Base-by-base conservation (phyloP, 2,113 vertebrate species). In the Scalopus aquaticus region DNA sequence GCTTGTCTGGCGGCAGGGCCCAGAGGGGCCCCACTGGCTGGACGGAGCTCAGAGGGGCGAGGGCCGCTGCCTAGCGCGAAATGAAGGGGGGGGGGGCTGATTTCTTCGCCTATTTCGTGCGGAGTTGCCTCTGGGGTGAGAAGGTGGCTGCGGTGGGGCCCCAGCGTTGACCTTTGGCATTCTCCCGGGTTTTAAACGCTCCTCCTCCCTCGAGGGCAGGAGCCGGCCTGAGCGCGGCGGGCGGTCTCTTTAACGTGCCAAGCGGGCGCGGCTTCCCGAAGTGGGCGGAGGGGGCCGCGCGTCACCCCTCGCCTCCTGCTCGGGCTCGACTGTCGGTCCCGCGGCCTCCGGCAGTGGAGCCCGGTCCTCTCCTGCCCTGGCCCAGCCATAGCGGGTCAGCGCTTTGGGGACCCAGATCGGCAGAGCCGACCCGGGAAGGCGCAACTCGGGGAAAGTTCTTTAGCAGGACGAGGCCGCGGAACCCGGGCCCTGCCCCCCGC, bases 381-480 rank as follows among this genome's bases (percentile, higher is more conserved):
- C 26, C n/a, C 32, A 2, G 13, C 60, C 6, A 28, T 20, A 46
- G 49, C 37, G 51, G 42, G 77, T 4, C 4, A 80, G 54, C 10
- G 13, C 56, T 20, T 37, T 10, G 73, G 54, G 37, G 49, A 89
- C 73, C 37, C 80, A 73, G 17, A 78, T 76, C 51, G 74, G 80
- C 9, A 44, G 30, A 51, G 60, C 73, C 6, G 2, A 6, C 39
- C 54, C 13, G 1, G 11, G 65, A 90, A 28, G 76, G 65, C 54
- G 87, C 69, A 85, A 81, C 51, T 94, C 17, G 4, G 70, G 49
- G 60, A 70, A 95, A 96, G 91, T 84, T 96, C 67, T 56, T 60
- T 35, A 56, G 88, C 54, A 15, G 78, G 62, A 56, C 56, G 70
- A 78, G 49, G 94, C 46, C 1, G 5, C 85, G 51, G 22, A 95